Conservation (phyloP, 2,797 vertebrate species). For the Pseudochaenichthys georgianus region DNA sequence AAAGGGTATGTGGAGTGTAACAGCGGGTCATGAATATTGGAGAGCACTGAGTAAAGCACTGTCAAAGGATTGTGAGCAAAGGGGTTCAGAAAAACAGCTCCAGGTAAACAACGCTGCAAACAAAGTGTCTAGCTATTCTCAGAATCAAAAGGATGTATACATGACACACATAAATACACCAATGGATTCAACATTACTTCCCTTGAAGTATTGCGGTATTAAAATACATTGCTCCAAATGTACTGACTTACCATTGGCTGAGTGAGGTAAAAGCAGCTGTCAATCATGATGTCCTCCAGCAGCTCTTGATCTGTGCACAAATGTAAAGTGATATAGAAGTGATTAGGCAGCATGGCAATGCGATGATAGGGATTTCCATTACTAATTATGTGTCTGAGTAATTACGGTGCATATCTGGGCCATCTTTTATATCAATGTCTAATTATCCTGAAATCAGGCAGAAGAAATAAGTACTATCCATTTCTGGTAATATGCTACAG, state of each 20-base stretch:
- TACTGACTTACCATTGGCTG: slow-evolving; percentile 87
- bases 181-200: slow-evolving; percentile 3
- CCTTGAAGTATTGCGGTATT: not conserved
- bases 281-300: slow-evolving; percentile 90
- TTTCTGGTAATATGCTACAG: slow-evolving; percentile 38
- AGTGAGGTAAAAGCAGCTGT: slow-evolving; percentile 86
- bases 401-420: slow-evolving; percentile 42
- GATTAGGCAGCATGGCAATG: slow-evolving; percentile 36
- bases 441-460: slow-evolving; percentile 42
- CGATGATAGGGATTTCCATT: slow-evolving; percentile 26
- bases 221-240: not conserved
- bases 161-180: not conserved
- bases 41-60: slow-evolving; percentile 1
- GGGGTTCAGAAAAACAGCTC: slow-evolving; percentile 17
- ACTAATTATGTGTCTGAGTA: slow-evolving; percentile 39
- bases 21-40: slow-evolving; percentile 41
- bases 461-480: slow-evolving; percentile 37
- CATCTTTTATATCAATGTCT: slow-evolving; percentile 48
- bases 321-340: slow-evolving; percentile 25
- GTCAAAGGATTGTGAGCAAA: slow-evolving; percentile 14
- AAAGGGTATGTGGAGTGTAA: slow-evolving; percentile 28
- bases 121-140: slow-evolving; percentile 3
- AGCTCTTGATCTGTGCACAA: slow-evolving; percentile 90
- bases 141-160: slow-evolving; percentile 11
- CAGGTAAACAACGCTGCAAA: slow-evolving; percentile 27